Evolutionary conservation across 2,888 invertebrate genomes (phyloP), one percentile per base, ranked within the genome.

Genomic region (Orchestes rusci): DNA sequence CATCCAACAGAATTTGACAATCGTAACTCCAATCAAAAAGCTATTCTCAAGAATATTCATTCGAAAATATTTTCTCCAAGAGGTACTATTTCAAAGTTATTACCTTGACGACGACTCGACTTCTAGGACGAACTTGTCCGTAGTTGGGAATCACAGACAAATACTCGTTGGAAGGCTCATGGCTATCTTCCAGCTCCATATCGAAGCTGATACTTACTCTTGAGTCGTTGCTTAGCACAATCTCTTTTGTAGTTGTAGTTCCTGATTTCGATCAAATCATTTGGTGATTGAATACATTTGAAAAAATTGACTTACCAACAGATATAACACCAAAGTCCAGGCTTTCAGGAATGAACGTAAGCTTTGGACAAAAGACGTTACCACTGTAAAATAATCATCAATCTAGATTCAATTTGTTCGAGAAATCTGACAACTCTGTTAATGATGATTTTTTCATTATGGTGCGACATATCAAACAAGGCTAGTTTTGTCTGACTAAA

Each of bases 291-390:
- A n/a, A 31, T 12, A 13, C 3, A 18, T 5, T 13, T 34, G 5
- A 41, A 5, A 2, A 41, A 32, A 20, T 13, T 17, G 5, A 44
- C 49, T 53, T 65, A 78, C 80, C 79, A 54, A 78, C 61, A 46
- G 79, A 72, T 10, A 75, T 70, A 31, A 59, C 63, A 27, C 75
- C 78, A 59, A 79, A 79, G 63, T 79, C 72, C 34, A 80, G 60
- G 50, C 67, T 68, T 1, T 69, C 66, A 27, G 70, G 64, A 51
- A 73, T 72, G 52, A 78, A 75, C 57, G 63, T 70, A 17, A 81
- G 57, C 5, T 75, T 70, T 1, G 81, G 81, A 56, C 75, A 77
- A 42, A 79, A 66, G 2, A 80, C 70, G 58, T 70, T 73, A 12
- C 81, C 81, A 55, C 80, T 81, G 62, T 48, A 72, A 70, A 16